phyloP scores from a whole-genome alignment of 2,888 invertebrate species.

The Hecatera dysodea region DNA sequence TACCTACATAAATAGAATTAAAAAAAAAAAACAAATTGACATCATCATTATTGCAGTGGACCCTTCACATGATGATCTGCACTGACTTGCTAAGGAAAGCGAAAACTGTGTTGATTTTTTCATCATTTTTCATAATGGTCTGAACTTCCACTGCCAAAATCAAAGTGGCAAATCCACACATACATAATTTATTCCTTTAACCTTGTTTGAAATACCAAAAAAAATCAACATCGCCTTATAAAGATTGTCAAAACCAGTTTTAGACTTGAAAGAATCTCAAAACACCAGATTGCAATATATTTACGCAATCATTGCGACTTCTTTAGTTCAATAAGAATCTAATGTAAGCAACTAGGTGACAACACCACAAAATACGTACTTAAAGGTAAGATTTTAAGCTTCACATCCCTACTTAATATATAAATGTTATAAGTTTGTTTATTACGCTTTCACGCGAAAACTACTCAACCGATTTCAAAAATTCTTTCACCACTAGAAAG shows the following conservation, averaged over 20 bases:
- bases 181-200: slow-evolving; percentile 11
- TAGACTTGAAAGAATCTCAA: not conserved
- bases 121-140: not conserved
- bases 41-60: no score
- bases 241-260: slow-evolving; percentile 40
- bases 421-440: no score
- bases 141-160: not conserved
- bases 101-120: not conserved
- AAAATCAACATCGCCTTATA: not conserved
- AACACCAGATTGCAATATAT: slow-evolving; percentile 6
- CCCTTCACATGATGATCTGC: not conserved
- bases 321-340: not conserved
- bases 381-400: not conserved
- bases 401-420: no score
- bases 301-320: not conserved
- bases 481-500: no score
- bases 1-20: no score
- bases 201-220: slow-evolving; percentile 41
- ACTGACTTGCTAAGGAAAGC: not conserved
- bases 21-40: no score
- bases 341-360: not conserved
- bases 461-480: no score
- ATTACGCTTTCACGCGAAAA: no score
- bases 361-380: no score
- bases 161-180: not conserved